Evolutionary conservation across 2,113 vertebrate genomes (phyloP).

Genomic region (Gorsachius goisagi): DNA sequence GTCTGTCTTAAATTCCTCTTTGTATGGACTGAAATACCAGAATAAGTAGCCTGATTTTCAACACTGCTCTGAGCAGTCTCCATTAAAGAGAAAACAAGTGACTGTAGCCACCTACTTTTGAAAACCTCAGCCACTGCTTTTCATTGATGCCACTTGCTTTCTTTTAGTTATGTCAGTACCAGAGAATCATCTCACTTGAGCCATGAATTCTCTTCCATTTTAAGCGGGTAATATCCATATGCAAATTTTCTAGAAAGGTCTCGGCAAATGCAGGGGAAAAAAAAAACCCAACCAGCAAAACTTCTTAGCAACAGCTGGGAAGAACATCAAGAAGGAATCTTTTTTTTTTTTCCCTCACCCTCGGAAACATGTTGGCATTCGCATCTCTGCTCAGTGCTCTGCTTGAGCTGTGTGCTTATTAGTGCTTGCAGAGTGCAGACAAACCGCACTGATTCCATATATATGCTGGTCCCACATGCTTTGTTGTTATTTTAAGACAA

Average conservation of each 20-base stretch:
- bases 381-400: neutral
- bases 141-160: neutral
- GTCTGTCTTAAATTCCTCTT: neutral
- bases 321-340: conserved; percentile 21
- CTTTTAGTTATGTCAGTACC: neutral
- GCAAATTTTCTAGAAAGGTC: neutral
- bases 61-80: neutral
- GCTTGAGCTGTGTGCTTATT: neutral
- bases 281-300: neutral
- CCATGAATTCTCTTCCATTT: neutral
- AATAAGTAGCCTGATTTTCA: neutral
- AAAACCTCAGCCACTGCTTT: neutral
- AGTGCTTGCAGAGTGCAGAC: neutral
- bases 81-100: neutral
- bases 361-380: conserved; percentile 6
- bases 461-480: neutral
- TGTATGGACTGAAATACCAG: neutral
- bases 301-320: conserved; percentile 53
- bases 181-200: neutral
- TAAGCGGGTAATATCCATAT: neutral
- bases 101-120: neutral
- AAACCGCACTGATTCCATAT: neutral
- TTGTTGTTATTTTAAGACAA: neutral
- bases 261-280: neutral
- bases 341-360: conserved; percentile 18